Percentiles rank a stretch among this genome's conserved stretches.
Evolutionary conservation across 2,797 vertebrate genomes (phyloP).

Genomic region (Siniperca undulata): DNA sequence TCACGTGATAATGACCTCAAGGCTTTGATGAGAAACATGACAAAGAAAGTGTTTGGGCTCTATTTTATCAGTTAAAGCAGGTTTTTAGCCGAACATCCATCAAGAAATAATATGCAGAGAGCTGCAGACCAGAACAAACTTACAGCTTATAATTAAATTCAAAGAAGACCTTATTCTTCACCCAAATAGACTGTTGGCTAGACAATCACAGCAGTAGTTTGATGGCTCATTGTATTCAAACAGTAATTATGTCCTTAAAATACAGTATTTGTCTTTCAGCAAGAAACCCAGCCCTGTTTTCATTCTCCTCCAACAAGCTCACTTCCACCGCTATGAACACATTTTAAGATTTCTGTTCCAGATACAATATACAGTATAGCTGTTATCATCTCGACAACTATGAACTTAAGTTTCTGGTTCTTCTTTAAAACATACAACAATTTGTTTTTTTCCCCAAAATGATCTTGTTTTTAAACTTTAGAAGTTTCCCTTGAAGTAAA

Average conservation of each 20-base stretch:
- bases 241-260: constrained; percentile 79
- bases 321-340: constrained; percentile 22
- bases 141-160: constrained; percentile 63
- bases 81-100: constrained; percentile 21
- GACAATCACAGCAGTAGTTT: constrained; percentile 67
- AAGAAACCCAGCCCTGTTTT: constrained; percentile 63
- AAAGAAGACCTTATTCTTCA: constrained; percentile 60
- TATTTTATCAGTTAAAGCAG: neutral
- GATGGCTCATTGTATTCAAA: constrained; percentile 77
- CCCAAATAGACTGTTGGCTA: constrained; percentile 65
- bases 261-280: constrained; percentile 62
- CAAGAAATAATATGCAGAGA: constrained; percentile 39
- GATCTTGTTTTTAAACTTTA: neutral
- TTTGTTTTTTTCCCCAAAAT: neutral
- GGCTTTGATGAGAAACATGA: constrained; percentile 14
- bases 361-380: neutral
- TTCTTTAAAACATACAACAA: neutral
- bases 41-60: constrained; percentile 12
- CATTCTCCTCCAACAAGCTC: constrained; percentile 35
- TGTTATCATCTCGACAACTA: neutral
- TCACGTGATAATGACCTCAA: neutral
- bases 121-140: constrained; percentile 46
- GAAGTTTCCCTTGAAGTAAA: constrained; percentile 9
- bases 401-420: neutral
- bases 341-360: constrained; percentile 30